Evolutionary conservation across 2,888 invertebrate genomes (phyloP).

Genomic region (Hypomecis atomaria): DNA sequence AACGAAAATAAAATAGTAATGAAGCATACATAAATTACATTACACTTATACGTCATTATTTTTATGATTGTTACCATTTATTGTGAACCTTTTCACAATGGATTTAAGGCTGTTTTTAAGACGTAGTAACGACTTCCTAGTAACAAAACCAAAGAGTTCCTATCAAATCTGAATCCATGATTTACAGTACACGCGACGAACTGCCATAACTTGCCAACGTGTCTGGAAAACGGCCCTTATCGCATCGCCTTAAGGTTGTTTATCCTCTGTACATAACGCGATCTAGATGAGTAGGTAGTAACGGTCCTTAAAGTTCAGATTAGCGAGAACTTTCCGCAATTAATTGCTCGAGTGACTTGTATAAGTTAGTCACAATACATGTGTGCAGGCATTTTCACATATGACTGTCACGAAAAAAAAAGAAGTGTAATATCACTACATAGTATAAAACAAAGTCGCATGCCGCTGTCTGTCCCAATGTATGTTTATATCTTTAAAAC

Average conservation of each 20-base stretch:
- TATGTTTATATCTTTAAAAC: too few relatives aligned
- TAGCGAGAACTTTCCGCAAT: conserved; percentile 1
- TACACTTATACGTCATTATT: not conserved
- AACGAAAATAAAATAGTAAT: too few relatives aligned
- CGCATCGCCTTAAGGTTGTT: conserved; percentile 14
- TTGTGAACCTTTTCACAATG: not conserved
- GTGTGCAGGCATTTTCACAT: too few relatives aligned
- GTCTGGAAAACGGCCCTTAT: conserved; percentile 20
- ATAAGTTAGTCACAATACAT: too few relatives aligned
- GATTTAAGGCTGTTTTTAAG: not conserved
- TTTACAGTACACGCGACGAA: conserved; percentile 29
- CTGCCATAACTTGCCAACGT: conserved; percentile 17
- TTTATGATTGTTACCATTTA: not conserved
- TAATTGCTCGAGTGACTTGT: not conserved
- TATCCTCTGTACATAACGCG: conserved; percentile 17
- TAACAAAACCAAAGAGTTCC: conserved; percentile 13
- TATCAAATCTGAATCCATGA: conserved; percentile 19
- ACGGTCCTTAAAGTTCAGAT: not conserved
- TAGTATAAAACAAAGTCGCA: too few relatives aligned
- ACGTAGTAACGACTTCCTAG: conserved; percentile 7
- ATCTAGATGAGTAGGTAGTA: conserved; percentile 34
- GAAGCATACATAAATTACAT: too few relatives aligned
- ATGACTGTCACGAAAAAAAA: too few relatives aligned
- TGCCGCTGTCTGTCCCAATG: too few relatives aligned
- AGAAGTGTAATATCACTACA: too few relatives aligned